A percentile compares a stretch with the other conserved stretches of the same genome.
phyloP scores from a whole-genome alignment of 2,888 invertebrate species.

The Mellilla xanthometata region DNA sequence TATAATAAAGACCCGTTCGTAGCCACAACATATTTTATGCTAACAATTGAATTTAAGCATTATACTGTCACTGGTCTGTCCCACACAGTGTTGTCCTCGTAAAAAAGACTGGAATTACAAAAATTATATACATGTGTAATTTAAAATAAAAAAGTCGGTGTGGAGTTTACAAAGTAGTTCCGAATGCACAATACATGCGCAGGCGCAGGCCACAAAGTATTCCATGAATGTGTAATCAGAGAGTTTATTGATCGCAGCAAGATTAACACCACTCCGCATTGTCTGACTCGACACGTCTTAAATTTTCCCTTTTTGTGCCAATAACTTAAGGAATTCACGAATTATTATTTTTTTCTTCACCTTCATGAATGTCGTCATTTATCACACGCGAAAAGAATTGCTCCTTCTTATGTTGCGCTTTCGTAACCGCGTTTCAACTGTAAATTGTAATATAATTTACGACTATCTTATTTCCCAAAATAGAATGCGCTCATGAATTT shows the following conservation, averaged over 20 bases:
- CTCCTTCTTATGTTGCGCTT: slow-evolving; percentile 68
- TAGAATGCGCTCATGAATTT: slow-evolving; percentile 50
- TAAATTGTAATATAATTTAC: slow-evolving; percentile 70
- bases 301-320: slow-evolving; percentile 82
- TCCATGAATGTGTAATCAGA: slow-evolving; percentile 82
- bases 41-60: slow-evolving; percentile 14
- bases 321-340: slow-evolving; percentile 82
- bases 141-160: slow-evolving; percentile 35
- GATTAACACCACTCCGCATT: slow-evolving; percentile 80
- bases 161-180: slow-evolving; percentile 36
- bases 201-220: slow-evolving; percentile 64
- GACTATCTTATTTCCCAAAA: slow-evolving; percentile 54
- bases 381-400: slow-evolving; percentile 75
- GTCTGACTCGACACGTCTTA: slow-evolving; percentile 81
- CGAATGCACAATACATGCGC: slow-evolving; percentile 39
- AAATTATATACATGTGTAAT: slow-evolving; percentile 32
- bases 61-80: slow-evolving; percentile 9
- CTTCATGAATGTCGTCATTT: slow-evolving; percentile 77
- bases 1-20: slow-evolving; percentile 5
- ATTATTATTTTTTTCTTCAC: slow-evolving; percentile 78
- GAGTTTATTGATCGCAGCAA: slow-evolving; percentile 82
- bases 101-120: slow-evolving; percentile 30
- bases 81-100: slow-evolving; percentile 23
- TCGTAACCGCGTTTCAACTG: slow-evolving; percentile 71
- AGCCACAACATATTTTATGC: slow-evolving; percentile 8